Base-by-base conservation (phyloP, 2,113 vertebrate genomes). In the Ceyx melanurus region DNA sequence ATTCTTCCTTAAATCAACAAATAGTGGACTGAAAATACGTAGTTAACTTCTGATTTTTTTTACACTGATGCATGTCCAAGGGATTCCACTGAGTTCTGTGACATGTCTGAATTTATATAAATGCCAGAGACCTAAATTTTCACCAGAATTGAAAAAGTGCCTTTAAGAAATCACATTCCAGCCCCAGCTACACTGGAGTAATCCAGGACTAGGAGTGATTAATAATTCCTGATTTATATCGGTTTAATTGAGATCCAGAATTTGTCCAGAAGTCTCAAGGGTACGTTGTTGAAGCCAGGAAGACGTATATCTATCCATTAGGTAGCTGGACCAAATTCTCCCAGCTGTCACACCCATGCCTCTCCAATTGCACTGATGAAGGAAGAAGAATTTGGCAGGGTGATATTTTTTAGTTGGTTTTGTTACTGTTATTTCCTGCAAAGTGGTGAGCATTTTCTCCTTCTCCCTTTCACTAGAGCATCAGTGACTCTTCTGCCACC, bases 191-290 rank as follows among this genome's bases (percentile, higher is more conserved):
- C 0, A 0, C 81, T 83, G 74, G 64, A 89, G 66, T 48, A 87
- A 91, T 40, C 54, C 77, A 94, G 31, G 45, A 72, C 67, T 80
- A 58, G 56, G n/a, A 72, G 19, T 60, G 26, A 70, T 35, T 43
- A 87, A 76, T 50, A 88, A 80, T 45, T 96, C 56, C 83, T 87
- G 73, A 93, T 94, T 87, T 80, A 4, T 76, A 88, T 88, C 78
- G 50, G 40, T 56, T 74, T 86, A 90, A 91, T 33, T 93, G 94
- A 88, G 75, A 94, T 50, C 51, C n/a, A 93, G 66, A 88, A 80
- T 94, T 92, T 89, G 61, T 85, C 54, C 71, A 88, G 88, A 92
- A 93, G 64, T 83, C 23, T 86, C 86, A 87, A 88, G 61, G 31
- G 62, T 89, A 71, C 0, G 0, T 70, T 25, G 5, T 83, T 92